phyloP scores from a whole-genome alignment of 1,140 invertebrate species.

The Pseudomyrmex gracilis region DNA sequence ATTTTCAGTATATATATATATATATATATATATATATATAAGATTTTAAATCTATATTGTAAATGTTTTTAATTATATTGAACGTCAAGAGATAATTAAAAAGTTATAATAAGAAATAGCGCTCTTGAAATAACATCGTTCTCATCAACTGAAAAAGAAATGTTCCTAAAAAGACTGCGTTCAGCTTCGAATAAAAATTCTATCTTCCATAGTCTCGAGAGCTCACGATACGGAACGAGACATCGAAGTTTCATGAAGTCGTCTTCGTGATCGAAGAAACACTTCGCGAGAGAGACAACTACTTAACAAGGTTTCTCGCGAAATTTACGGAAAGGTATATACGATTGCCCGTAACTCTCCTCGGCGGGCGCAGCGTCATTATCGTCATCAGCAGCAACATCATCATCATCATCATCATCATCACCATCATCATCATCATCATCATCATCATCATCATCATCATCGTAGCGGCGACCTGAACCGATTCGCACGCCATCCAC shows the following conservation, averaged over 20 bases:
- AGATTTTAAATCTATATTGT: no score
- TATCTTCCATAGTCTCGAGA: neutral
- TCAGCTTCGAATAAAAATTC: neutral
- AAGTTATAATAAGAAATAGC: neutral
- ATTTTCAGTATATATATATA: neutral
- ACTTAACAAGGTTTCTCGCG: neutral
- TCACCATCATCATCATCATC: constrained; percentile 17
- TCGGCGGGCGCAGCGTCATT: neutral
- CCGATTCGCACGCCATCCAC: constrained; percentile 69
- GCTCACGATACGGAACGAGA: neutral
- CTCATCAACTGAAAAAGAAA: neutral
- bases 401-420: constrained; percentile 26
- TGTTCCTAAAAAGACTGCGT: neutral
- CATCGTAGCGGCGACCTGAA: constrained; percentile 40
- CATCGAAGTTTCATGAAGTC: no score
- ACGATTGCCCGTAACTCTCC: neutral
- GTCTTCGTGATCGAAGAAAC: neutral
- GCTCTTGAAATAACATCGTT: neutral
- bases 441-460: constrained; percentile 42
- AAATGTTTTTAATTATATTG: neutral
- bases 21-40: neutral
- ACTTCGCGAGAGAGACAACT: neutral
- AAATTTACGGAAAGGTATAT: constrained; percentile 29
- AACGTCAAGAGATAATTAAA: neutral
- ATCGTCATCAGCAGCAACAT: constrained; percentile 6